Evolutionary conservation across 2,113 vertebrate genomes (phyloP).

Genomic region (Petaurus breviceps): DNA sequence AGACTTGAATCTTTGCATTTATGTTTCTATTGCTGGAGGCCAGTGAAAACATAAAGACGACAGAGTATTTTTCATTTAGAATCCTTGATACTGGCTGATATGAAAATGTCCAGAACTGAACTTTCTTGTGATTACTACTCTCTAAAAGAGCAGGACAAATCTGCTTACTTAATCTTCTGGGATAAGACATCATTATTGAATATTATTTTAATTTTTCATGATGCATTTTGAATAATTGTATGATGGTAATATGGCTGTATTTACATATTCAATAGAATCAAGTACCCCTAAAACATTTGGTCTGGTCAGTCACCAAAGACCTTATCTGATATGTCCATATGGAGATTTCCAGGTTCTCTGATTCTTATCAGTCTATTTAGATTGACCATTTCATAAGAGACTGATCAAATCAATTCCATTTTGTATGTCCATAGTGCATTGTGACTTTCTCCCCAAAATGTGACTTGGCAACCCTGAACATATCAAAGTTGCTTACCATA

Average conservation of each 20-base stretch:
- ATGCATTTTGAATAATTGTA: not conserved
- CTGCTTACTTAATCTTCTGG: not conserved
- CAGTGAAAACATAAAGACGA: not conserved
- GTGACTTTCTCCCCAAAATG: not conserved
- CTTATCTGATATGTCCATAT: not conserved
- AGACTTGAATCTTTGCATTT: not conserved
- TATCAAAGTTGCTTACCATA: not conserved
- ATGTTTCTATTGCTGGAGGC: not conserved
- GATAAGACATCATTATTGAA: not conserved
- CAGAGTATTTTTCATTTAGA: not conserved
- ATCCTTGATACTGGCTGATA: not conserved
- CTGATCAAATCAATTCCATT: not conserved
- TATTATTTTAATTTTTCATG: not conserved
- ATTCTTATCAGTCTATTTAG: not conserved
- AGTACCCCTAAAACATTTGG: not conserved
- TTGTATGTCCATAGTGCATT: not conserved
- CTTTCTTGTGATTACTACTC: not conserved
- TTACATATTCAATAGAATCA: not conserved
- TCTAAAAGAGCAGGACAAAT: not conserved
- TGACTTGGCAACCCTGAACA: not conserved
- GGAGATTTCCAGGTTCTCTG: not conserved
- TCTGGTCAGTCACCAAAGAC: not conserved
- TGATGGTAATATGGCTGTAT: not conserved
- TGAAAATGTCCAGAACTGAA: not conserved
- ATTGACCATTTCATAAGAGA: not conserved